Evolutionary conservation across 1,140 invertebrate species (phyloP), one percentile per base, ranked within the genome.

Genomic region (Tribolium castaneum): DNA sequence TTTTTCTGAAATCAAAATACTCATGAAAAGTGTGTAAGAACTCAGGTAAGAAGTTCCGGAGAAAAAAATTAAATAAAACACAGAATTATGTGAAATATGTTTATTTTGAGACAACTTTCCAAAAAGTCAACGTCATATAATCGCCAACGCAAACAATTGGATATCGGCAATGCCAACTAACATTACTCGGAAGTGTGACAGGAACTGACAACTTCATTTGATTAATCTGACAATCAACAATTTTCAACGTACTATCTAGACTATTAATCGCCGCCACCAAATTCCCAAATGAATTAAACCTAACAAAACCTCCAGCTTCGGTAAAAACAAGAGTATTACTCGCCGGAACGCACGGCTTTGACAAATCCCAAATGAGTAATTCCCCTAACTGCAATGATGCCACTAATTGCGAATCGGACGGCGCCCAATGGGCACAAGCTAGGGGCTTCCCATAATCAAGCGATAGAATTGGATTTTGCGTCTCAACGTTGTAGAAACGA

Each of bases 371-470:
- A 1, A 92, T 84, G 12, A 92, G 75, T 22, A 93, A 84, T 82
- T 92, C 90, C n/a, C 91, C 91, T 13, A 88, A 89, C 78, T 89
- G 90, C 12, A 92, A 80, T 10, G 90, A 90, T 12, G 87, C 91
- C 12, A 95, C 89, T 82, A 89, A 87, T 13, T 93, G 85, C 52
- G 90, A 88, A 86, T 94, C 92, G 12, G 84, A 83, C 5, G 89
- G 86, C 13, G 90, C 89, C 94, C 94, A 95, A 86, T 94, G 92
- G 7, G 91, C 91, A n/a, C 90, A 89, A 2, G 94, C 83, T 2
- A 93, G 91, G 50, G 89, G 86, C 75, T 90, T 89, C 7, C 90
- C 89, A 56, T 92, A 89, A 82, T 93, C 92, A 5, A 94, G 86
- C 0, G 93, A 94, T 83, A 94, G 88, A 51, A 95, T 90, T 7